Percentiles rank a stretch among this genome's conserved stretches.
Conservation (phyloP, 2,888 invertebrate genomes). For the Alloplasta piceator region DNA sequence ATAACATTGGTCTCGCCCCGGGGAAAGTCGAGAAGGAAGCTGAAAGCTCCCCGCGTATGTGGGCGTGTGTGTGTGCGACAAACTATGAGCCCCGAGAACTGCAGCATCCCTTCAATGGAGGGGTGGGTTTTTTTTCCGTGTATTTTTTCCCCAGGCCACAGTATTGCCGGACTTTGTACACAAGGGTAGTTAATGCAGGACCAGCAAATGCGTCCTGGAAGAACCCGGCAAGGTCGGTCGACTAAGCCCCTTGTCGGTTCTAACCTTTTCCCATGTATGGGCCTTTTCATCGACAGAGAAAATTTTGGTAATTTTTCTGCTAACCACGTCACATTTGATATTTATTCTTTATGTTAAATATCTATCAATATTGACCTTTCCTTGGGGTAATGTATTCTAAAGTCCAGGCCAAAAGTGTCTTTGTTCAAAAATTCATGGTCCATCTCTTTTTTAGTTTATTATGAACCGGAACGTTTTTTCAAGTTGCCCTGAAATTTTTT, state of each 20-base stretch:
- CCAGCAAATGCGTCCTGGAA: slow-evolving; percentile 29
- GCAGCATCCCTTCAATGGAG: neutral
- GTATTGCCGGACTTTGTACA: neutral
- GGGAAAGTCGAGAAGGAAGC: neutral
- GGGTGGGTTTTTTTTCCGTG: slow-evolving; percentile 2
- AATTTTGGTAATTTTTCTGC: too few relatives aligned
- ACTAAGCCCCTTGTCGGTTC: slow-evolving; percentile 39
- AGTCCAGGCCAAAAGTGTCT: too few relatives aligned
- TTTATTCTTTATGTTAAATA: too few relatives aligned
- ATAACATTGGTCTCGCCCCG: neutral
- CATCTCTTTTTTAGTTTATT: too few relatives aligned
- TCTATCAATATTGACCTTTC: too few relatives aligned
- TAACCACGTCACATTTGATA: too few relatives aligned
- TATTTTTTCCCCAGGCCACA: slow-evolving; percentile 19
- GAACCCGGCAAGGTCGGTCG: slow-evolving; percentile 38
- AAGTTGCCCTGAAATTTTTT: too few relatives aligned
- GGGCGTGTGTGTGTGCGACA: slow-evolving; percentile 16
- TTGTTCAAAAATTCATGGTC: too few relatives aligned
- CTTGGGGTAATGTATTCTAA: too few relatives aligned
- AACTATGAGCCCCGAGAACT: slow-evolving; percentile 20
- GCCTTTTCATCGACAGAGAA: too few relatives aligned
- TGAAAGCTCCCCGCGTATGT: neutral
- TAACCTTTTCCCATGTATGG: too few relatives aligned
- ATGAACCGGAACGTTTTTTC: too few relatives aligned
- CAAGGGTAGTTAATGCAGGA: neutral